Conservation (phyloP, 2,113 vertebrate genomes). For the Leiothrix lutea region DNA sequence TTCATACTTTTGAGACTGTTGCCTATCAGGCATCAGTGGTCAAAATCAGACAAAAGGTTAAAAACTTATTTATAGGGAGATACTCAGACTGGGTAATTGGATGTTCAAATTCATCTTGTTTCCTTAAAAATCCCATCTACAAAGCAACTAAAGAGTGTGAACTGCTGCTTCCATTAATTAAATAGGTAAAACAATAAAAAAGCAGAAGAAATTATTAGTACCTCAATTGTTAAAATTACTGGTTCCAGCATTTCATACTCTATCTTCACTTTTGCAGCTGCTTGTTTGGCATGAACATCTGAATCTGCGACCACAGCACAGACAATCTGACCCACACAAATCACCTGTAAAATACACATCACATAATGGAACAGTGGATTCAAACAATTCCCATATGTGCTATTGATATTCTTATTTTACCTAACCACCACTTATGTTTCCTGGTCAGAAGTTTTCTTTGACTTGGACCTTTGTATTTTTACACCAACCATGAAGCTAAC, state of each 20-base stretch:
- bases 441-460: background rate
- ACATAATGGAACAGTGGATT: background rate
- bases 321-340: constrained; percentile 75
- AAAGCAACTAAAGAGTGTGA: background rate
- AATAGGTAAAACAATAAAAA: background rate
- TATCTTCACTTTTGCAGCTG: constrained; percentile 69
- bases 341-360: constrained; percentile 60
- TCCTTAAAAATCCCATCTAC: background rate
- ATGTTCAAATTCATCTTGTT: background rate
- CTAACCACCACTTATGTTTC: background rate
- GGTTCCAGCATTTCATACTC: constrained; percentile 72
- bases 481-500: background rate
- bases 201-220: background rate
- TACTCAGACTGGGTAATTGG: background rate
- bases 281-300: constrained; percentile 63
- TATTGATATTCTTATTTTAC: background rate
- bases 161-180: background rate
- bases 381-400: background rate
- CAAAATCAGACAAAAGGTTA: background rate
- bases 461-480: background rate
- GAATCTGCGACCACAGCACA: constrained; percentile 75
- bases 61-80: background rate
- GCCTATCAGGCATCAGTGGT: background rate
- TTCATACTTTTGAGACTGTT: background rate
- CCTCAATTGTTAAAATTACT: constrained; percentile 72